Evolutionary conservation across 1,140 invertebrate species (phyloP), one percentile per base, ranked within the genome.

Genomic region (Bombus waltoni): DNA sequence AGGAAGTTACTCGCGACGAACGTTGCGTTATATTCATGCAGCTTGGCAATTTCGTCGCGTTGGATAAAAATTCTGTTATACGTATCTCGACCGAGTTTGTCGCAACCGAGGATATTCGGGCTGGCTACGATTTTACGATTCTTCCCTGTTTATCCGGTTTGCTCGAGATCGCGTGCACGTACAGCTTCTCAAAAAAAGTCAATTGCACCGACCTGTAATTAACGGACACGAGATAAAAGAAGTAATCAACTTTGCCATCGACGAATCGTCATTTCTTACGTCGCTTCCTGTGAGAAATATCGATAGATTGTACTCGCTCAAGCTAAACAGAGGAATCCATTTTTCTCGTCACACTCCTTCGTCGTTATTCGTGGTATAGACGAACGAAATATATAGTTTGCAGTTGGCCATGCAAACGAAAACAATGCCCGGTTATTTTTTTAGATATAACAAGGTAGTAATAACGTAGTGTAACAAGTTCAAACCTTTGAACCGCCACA

Each of bases 191-290:
- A 4, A 40, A 73, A 42, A 83, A 83, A 76, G 59, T 76, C 81
- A 35, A 57, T 68, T 35, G 62, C 73, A 44, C 66, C 79, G 70
- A 65, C 42, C 11, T 82, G 79, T 81, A 83, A 89, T 83, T 89
- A 90, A 89, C 79, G 70, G 71, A 42, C 57, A 40, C 65, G 38
- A 88, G 82, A 82, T 86, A 86, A 79, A 81, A 40, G n/a, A 66
- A 86, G 76, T 87, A 87, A 89, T 89, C 89, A 87, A 89, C 83
- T 76, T 35, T 87, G 81, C 84, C 88, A 81, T 87, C 78, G 87
- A 57, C 47, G 47, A 42, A 28, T 40, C 59, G 72, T 44, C 62
- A 40, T 79, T 84, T 74, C 65, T 87, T 84, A 87, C 40, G 77
- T 65, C 32, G 81, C 25, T 57, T 80, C 18, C 32, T n/a, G 5